These are phyloP conservation scores for Cygnus olor DNA, from an alignment of 2,797 vertebrate species.

Conservation along the genomic window DNA sequence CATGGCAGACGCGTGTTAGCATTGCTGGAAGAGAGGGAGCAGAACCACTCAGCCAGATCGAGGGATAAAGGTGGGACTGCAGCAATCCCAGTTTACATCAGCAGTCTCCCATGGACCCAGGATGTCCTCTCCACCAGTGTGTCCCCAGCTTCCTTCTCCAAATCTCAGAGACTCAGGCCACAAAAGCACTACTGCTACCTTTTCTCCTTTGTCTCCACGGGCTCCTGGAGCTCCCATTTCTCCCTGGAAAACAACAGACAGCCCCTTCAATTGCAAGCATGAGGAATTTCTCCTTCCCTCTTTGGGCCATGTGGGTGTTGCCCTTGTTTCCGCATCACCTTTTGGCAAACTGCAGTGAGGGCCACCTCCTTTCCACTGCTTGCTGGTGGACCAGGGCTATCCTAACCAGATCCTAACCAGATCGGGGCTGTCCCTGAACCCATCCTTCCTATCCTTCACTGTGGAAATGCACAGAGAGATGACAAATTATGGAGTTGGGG, in stretches of 20 bases:
- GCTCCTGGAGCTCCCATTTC: constrained; percentile 59
- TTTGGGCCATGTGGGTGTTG: background rate
- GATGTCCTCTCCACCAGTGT: background rate
- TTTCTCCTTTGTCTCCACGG: constrained; percentile 64
- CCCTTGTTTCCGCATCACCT: rapidly evolving
- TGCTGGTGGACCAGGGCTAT: background rate
- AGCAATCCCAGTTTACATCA: rapidly evolving
- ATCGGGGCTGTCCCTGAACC: background rate
- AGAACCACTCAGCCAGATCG: rapidly evolving
- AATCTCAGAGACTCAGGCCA: background rate
- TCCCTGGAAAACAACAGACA: constrained; percentile 46
- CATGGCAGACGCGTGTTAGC: background rate
- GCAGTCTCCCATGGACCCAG: background rate
- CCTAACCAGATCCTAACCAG: background rate
- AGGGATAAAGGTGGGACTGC: background rate
- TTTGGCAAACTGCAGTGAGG: background rate
- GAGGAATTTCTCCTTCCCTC: background rate
- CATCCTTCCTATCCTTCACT: rapidly evolving
- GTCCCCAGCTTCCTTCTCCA: background rate
- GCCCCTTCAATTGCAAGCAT: background rate
- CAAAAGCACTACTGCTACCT: background rate
- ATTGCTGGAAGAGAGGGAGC: background rate
- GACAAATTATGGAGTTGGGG: background rate
- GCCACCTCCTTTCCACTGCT: background rate
- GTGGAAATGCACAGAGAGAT: background rate